Evolutionary conservation across 2,113 vertebrate genomes (phyloP), one percentile per base, ranked within the genome.

Genomic region (Piaya cayana): DNA sequence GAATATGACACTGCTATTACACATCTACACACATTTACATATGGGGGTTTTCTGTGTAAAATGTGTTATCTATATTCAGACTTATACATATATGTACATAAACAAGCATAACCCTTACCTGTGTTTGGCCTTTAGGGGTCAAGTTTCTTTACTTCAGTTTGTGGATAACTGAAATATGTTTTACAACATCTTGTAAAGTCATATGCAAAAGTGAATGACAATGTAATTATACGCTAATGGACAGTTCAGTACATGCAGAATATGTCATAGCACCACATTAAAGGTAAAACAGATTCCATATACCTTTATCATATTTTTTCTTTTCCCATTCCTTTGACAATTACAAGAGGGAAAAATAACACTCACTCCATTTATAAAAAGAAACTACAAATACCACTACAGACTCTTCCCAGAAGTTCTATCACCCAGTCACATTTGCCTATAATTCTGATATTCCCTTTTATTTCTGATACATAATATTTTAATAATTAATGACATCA

Each of bases 71-170:
- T 69, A 13, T 58, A 58, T 49, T 86, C n/a, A 86, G 34, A 47
- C 17, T 45, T 47, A 22, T 0, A 84, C 18, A 36, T 15, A 6
- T 1, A 43, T 1, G 17, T 0, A 84, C 15, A 36, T 21, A 7
- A 1, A 37, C 1, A 84, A 75, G 45, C 13, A 47, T 3, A 77
- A 67, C 8, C 1, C 6, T 6, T 19, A n/a, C 17, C 26, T 47
- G 7, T 27, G 5, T 37, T 37, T 30, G 7, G 10, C 12, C 21
- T 29, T 75, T 45, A 65, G 20, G 2, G 19, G 19, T 10, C 34
- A 70, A 37, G 11, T 75, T 34, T 1, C 15, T 71, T 72, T 71
- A 30, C 53, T 43, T 75, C 65, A 39, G 49, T 63, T 62, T 70
- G 37, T 32, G 77, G 37, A 4, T 26, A 77, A 88, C 5, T 18